Evolutionary conservation across 2,888 invertebrate species (phyloP), one percentile per base, ranked within the genome.

Genomic region (Rosalia funebris): DNA sequence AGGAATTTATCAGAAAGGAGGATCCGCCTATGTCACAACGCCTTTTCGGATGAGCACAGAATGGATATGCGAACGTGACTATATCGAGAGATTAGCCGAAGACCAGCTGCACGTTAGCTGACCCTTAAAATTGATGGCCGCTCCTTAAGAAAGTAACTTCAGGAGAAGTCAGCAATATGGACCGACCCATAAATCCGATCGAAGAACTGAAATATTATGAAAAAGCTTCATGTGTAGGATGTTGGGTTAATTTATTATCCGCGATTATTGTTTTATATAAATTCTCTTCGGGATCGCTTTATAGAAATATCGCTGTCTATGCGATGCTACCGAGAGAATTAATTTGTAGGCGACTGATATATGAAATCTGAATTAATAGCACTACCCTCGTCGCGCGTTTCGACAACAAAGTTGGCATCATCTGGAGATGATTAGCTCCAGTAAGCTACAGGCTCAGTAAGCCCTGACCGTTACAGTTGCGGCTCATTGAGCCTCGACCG

Each of bases 91-190:
- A 68, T 69, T 69, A 68, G 59, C 54, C 42, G 47, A 63, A 56
- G 54, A 41, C 60, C 45, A 56, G 59, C 53, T 56, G 55, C 54
- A 61, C 54, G 54, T 58, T 53, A 46, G 45, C 54, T 60, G 58
- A 63, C 65, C 60, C 54, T 58, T 59, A 48, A 68, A 69, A 69
- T 69, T 67, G 67, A 69, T 69, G 62, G 62, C 63, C 37, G 58
- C 57, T 60, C 34, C 47, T 54, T 60, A 48, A 47, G 59, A 65
- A 64, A 57, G 61, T 57, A 59, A 59, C 69, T 56, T 47, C 47
- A 66, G 66, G 62, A 66, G 63, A 55, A 65, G 64, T 61, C 64
- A 62, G 61, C 61, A 65, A 60, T 62, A 65, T 60, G 61, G 64
- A 54, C 54, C 12, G 53, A 32, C 42, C 53, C 54, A 65, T 65